phyloP scores from a whole-genome alignment of 2,113 vertebrate genomes.

The Epinephelus lanceolatus region DNA sequence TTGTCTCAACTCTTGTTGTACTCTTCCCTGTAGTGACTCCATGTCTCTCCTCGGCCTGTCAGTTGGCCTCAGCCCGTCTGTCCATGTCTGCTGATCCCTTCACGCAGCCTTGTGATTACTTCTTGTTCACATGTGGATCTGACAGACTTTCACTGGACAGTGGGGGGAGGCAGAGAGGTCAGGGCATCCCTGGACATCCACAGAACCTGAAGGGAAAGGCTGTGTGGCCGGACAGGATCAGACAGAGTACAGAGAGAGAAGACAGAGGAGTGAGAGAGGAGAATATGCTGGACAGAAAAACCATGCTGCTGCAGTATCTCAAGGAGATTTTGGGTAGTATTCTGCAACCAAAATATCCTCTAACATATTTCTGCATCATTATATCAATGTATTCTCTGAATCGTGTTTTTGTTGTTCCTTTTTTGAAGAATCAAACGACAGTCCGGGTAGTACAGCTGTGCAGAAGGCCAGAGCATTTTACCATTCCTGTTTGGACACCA shows the following conservation, averaged over 20 bases:
- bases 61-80: conserved; percentile 70
- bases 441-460: conserved; percentile 73
- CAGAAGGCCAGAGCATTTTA: conserved; percentile 90
- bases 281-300: conserved; percentile 68
- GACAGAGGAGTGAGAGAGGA: conserved; percentile 28
- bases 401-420: background rate
- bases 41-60: conserved; percentile 80
- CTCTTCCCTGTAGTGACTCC: conserved; percentile 62
- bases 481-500: conserved; percentile 88
- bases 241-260: conserved; percentile 18
- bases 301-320: conserved; percentile 71
- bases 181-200: conserved; percentile 33
- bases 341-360: background rate
- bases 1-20: conserved; percentile 23
- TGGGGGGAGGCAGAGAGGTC: conserved; percentile 54
- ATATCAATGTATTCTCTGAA: background rate
- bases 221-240: background rate
- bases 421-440: conserved; percentile 76
- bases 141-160: conserved; percentile 48
- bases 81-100: conserved; percentile 83
- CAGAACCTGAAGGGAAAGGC: conserved; percentile 39
- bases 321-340: conserved; percentile 79
- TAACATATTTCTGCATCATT: background rate
- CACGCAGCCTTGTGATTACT: conserved; percentile 85
- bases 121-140: conserved; percentile 79